phyloP scores from a whole-genome alignment of 2,797 vertebrate genomes.

The Malurus leucopterus region DNA sequence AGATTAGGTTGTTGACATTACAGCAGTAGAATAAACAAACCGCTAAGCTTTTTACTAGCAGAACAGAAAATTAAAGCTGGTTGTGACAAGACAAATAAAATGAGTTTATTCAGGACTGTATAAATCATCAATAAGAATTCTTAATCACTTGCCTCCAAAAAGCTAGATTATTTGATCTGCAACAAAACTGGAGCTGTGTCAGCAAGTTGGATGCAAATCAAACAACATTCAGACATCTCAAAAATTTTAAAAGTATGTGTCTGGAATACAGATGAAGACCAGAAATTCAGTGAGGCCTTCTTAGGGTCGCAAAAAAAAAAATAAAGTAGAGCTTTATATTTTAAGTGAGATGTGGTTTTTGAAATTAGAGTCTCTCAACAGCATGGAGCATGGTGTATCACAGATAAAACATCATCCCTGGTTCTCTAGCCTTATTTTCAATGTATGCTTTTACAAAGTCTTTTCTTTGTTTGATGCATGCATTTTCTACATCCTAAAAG shows the following conservation, averaged over 20 bases:
- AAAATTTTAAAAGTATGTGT: constrained; percentile 5
- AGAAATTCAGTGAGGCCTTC: neutral
- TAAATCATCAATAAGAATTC: constrained; percentile 59
- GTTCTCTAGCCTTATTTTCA: neutral
- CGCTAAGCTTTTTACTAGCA: constrained; percentile 48
- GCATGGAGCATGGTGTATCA: neutral
- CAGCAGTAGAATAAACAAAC: constrained; percentile 48
- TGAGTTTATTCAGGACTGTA: constrained; percentile 38
- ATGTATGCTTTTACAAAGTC: neutral
- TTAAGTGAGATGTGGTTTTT: neutral
- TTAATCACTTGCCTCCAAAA: constrained; percentile 44
- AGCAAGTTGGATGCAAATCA: constrained; percentile 54
- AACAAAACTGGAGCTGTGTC: constrained; percentile 49
- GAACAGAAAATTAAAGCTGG: constrained; percentile 61
- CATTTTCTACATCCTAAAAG: neutral
- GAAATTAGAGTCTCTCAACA: neutral
- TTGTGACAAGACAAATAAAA: constrained; percentile 58
- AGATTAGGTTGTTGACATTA: constrained; percentile 64
- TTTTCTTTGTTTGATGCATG: neutral
- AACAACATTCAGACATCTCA: constrained; percentile 49
- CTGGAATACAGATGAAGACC: constrained; percentile 40
- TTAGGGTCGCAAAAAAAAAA: neutral
- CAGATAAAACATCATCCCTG: neutral
- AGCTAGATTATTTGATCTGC: constrained; percentile 51
- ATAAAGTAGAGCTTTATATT: neutral